Conservation (phyloP, 2,797 vertebrate genomes). For the Myotis daubentonii region DNA sequence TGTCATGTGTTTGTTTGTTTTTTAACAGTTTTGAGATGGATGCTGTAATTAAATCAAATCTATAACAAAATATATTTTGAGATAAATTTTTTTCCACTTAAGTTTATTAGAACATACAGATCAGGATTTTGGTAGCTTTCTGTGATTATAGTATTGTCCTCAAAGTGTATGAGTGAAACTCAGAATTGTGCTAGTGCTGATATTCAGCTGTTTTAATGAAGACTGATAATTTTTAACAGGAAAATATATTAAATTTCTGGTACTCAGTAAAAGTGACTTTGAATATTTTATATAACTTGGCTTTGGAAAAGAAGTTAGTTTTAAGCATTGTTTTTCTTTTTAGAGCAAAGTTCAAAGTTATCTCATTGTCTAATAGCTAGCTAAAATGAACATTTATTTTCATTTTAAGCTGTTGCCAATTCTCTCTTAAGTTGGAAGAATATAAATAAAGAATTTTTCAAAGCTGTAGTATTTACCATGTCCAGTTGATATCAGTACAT, state of each 20-base stretch:
- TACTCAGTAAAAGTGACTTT: neutral
- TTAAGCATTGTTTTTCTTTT: conserved; percentile 44
- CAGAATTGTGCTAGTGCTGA: conserved; percentile 2
- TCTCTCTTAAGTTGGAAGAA: conserved; percentile 26
- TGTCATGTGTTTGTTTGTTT: conserved; percentile 21
- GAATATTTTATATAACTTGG: neutral
- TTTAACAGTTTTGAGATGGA: conserved; percentile 23
- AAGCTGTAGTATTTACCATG: neutral
- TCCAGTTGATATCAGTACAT: neutral
- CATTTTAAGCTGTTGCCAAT: conserved; percentile 9
- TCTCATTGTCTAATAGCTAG: neutral
- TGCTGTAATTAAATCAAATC: conserved; percentile 54
- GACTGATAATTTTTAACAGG: conserved; percentile 9
- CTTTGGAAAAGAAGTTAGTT: neutral
- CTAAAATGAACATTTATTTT: conserved; percentile 40
- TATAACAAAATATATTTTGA: conserved; percentile 25
- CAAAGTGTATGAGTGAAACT: neutral
- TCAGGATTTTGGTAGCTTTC: conserved; percentile 5
- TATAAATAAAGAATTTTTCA: conserved; percentile 30
- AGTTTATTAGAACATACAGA: conserved; percentile 1
- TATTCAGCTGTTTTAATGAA: neutral
- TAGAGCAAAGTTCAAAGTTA: neutral
- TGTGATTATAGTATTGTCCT: neutral
- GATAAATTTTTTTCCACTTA: neutral
- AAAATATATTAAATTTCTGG: neutral